Evolutionary conservation across 2,113 vertebrate genomes (phyloP), one percentile per base, ranked within the genome.

Genomic region (Cranoglanis bouderius): DNA sequence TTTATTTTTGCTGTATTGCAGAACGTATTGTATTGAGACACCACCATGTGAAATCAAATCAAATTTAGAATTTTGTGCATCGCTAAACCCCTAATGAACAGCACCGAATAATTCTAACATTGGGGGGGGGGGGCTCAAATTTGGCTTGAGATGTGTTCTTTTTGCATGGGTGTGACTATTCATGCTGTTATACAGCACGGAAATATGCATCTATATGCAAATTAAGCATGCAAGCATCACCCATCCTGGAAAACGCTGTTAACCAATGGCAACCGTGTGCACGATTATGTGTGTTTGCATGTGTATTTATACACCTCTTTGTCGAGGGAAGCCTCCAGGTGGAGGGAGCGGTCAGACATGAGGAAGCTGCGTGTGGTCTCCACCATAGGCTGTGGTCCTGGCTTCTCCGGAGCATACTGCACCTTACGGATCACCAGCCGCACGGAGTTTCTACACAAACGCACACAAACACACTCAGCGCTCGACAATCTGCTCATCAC

Each of bases 311-410:
- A 70, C 43, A 97, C 97, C 96, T 97, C 97, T 88, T 98, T 98
- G 92, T 98, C 97, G 63, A 98, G 94, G 0, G 97, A 98, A 0
- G 97, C 97, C 93, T 98, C 97, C 4, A 98, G 94, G 94, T 98
- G 97, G 40, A 98, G 92, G 16, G 97, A 97, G 0, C 97, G 92
- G 94, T 98, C 97, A 0, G 97, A 98, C 97, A 98, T 97, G 87
- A 98, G 95, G 95, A 98, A 98, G 92, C 97, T 96, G 90, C 97
- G 95, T 26, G 96, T 98, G 43, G 97, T 98, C 95, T 98, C 97
- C 70, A 97, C 97, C 92, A 96, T 96, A 5, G 97, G 97, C 93
- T 98, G 97, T 29, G 97, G 97, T 2, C 97, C 97, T 0, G 97
- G 94, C 81, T 96, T 97, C 95, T 98, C 97, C 0, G 97, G 97